phyloP scores from a whole-genome alignment of 23 tunicate species.

The Diplosoma virens region DNA sequence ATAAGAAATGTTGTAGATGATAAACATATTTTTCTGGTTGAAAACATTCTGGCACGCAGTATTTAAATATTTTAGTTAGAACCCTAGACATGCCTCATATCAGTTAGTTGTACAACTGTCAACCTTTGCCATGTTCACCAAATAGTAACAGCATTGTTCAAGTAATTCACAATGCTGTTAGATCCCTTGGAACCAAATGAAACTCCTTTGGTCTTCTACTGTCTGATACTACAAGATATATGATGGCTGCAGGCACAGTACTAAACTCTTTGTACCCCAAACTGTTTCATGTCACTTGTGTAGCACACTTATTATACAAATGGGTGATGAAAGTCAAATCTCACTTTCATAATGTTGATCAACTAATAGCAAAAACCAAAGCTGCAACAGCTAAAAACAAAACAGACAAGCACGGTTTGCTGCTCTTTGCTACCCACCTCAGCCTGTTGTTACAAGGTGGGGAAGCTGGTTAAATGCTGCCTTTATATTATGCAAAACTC shows the following conservation, averaged over 20 bases:
- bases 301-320: no score
- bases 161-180: constrained; percentile 15
- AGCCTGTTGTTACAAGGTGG: constrained; percentile 42
- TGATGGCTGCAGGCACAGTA: constrained; percentile 5
- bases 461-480: constrained; percentile 37
- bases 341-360: constrained; percentile 21
- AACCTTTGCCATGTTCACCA: neutral
- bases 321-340: constrained; percentile 32
- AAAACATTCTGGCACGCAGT: constrained; percentile 4
- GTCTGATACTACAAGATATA: constrained; percentile 29
- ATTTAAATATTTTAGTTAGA: constrained; percentile 26
- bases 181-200: neutral
- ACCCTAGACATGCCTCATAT: neutral
- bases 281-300: constrained; percentile 32
- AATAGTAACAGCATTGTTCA: neutral
- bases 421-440: constrained; percentile 18
- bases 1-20: constrained; percentile 14
- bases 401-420: neutral
- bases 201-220: neutral
- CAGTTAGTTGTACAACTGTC: constrained; percentile 7
- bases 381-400: constrained; percentile 19
- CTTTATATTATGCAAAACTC: constrained; percentile 6
- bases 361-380: constrained; percentile 18
- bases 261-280: constrained; percentile 8
- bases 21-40: constrained; percentile 27